A percentile compares a stretch with the other conserved stretches of the same genome.
These are phyloP conservation scores for Acanthosepion esculentum DNA, from an alignment of 2,888 invertebrate genomes.

Conservation along the genomic window DNA sequence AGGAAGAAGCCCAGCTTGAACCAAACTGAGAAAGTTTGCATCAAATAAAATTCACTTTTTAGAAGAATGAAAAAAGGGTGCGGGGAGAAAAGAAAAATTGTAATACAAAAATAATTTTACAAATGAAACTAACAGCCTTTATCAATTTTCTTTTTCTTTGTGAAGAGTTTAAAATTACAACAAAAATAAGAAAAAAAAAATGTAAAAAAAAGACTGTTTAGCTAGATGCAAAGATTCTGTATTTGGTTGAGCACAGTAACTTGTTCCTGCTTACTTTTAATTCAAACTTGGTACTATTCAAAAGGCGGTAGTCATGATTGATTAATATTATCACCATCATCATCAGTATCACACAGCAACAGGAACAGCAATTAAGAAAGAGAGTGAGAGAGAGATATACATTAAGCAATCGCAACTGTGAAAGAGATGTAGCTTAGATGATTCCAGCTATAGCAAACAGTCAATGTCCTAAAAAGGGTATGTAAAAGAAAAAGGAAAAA, in stretches of 20 bases:
- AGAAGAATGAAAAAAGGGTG: not conserved
- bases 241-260: not conserved
- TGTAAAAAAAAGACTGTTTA: not conserved
- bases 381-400: not conserved
- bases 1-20: not conserved
- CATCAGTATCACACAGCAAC: not conserved
- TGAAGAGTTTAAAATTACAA: not conserved
- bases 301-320: not conserved
- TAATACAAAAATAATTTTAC: not conserved
- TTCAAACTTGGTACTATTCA: conserved; percentile 33
- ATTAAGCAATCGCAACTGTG: not conserved
- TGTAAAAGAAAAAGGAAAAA: not conserved
- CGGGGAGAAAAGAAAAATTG: not conserved
- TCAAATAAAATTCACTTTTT: not conserved
- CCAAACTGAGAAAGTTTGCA: not conserved
- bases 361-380: conserved; percentile 15
- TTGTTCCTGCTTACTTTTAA: conserved; percentile 21
- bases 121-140: not conserved
- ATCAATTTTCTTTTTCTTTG: not conserved
- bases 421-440: conserved; percentile 9
- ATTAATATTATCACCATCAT: not conserved
- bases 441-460: not conserved
- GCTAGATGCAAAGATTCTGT: not conserved
- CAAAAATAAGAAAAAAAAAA: too few relatives aligned
- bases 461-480: not conserved